Evolutionary conservation across 2,113 vertebrate species (phyloP), one percentile per base, ranked within the genome.

Genomic region (Pluvianellus socialis): DNA sequence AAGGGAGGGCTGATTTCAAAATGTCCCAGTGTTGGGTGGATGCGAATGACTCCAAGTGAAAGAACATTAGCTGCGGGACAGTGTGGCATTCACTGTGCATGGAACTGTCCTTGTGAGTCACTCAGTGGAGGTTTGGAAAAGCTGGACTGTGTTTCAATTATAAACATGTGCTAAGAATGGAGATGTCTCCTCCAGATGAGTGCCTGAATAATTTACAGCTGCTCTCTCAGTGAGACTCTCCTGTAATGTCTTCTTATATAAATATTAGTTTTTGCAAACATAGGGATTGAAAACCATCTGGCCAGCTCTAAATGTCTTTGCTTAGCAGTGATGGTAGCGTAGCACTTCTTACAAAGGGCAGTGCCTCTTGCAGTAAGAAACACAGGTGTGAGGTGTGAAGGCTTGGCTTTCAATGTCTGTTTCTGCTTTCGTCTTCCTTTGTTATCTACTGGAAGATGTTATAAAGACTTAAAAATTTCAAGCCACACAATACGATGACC

Each of bases 181-280:
- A 91, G 71, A 76, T 68, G 4, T 66, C 62, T 92, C 74, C 55
- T 94, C 58, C 67, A 79, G 86, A 56, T 72, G 49, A 96, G 30
- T 76, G 63, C 27, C 68, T 86, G 42, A 44, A 94, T 86, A 82
- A 96, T 95, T 97, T 83, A 92, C 47, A 86, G 30, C 42, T 58
- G 13, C 27, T 89, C 9, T 85, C 66, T 77, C 86, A 82, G 40
- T 52, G 10, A 76, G 35, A 77, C 20, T 95, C 14, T 22, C 22
- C 30, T 63, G 49, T 56, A 92, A 67, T 70, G 49, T 76, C 38
- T 52, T 80, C 66, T 90, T 76, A 49, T n/a, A 74, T 66, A 94
- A 96, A 92, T 92, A 87, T 86, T 92, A 71, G 65, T 68, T 96
- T 95, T 92, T 72, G 40, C 42, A 90, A 76, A 84, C 10, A 42